These are phyloP conservation scores for Ricordea florida DNA, from an alignment of 92 coral and sea anemone genomes.

Conservation along the genomic window DNA sequence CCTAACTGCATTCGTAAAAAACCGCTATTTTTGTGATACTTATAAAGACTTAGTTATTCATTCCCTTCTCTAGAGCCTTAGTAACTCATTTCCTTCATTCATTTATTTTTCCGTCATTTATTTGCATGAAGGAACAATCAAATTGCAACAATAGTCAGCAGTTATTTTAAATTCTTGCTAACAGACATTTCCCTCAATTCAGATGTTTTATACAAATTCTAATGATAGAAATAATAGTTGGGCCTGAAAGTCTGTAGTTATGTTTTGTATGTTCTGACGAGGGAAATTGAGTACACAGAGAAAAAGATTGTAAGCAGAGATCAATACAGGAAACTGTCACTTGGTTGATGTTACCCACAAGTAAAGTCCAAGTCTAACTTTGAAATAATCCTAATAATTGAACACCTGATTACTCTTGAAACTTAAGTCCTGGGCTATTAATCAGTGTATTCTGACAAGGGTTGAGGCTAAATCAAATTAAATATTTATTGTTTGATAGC, in stretches of 20 bases:
- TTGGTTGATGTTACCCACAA: not conserved
- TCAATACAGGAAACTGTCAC: too few species aligned
- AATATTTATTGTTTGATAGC: slow-evolving; percentile 3
- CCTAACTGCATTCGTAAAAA: not conserved
- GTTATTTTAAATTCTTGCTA: not conserved
- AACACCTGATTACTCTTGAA: not conserved
- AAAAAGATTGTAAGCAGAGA: too few species aligned
- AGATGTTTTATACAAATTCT: not conserved
- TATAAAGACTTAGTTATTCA: too few species aligned
- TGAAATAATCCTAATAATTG: too few species aligned
- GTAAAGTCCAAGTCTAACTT: not conserved
- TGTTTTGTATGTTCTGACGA: not conserved
- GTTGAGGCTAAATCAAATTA: slow-evolving; percentile 7
- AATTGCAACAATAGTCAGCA: too few species aligned
- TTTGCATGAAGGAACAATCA: too few species aligned
- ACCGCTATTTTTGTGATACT: too few species aligned
- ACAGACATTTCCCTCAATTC: not conserved
- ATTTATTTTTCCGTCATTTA: too few species aligned
- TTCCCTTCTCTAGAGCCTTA: too few species aligned
- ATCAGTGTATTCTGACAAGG: slow-evolving; percentile 4
- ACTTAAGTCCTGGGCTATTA: not conserved
- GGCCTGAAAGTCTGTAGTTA: not conserved
- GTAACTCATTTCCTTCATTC: too few species aligned
- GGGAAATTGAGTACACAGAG: not conserved
- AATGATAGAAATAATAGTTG: not conserved